Percentiles rank a stretch among this genome's conserved stretches.
Evolutionary conservation across 2,113 vertebrate species (phyloP).

Genomic region (Bagarius yarrelli): DNA sequence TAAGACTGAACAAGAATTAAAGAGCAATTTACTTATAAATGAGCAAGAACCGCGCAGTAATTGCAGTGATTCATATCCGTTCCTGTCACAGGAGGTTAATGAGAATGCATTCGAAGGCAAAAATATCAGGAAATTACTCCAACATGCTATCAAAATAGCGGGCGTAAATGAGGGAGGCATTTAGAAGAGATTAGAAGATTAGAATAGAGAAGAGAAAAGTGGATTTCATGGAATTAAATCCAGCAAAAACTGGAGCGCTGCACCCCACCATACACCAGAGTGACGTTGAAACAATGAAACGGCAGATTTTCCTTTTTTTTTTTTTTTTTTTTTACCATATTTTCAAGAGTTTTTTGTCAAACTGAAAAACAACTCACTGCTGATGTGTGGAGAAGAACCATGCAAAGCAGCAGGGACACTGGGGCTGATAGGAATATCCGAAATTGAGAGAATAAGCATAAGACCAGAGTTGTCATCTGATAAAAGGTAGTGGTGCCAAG

Average conservation of each 20-base stretch:
- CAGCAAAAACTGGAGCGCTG: neutral
- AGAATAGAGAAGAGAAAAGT: neutral
- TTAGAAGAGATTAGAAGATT: neutral
- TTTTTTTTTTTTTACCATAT: too few relatives aligned
- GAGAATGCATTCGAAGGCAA: neutral
- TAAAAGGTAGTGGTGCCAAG: neutral
- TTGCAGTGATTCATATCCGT: neutral
- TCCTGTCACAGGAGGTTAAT: neutral
- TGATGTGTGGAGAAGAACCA: neutral
- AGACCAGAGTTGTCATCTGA: neutral
- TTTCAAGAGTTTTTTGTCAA: neutral
- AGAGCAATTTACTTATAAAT: neutral
- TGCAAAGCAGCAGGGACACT: too few relatives aligned
- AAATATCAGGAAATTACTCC: constrained; percentile 2
- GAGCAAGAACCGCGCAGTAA: neutral
- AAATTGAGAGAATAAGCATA: neutral
- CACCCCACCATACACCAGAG: neutral
- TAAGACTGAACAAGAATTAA: neutral
- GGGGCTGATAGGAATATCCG: neutral
- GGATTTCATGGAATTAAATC: neutral
- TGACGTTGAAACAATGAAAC: neutral
- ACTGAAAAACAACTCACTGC: neutral
- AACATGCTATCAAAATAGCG: neutral
- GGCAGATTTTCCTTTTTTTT: neutral
- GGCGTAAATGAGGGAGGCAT: too few relatives aligned